These are phyloP conservation scores for Drosophila anomelani DNA, from an alignment of 2,888 invertebrate genomes.

Conservation along the genomic window DNA sequence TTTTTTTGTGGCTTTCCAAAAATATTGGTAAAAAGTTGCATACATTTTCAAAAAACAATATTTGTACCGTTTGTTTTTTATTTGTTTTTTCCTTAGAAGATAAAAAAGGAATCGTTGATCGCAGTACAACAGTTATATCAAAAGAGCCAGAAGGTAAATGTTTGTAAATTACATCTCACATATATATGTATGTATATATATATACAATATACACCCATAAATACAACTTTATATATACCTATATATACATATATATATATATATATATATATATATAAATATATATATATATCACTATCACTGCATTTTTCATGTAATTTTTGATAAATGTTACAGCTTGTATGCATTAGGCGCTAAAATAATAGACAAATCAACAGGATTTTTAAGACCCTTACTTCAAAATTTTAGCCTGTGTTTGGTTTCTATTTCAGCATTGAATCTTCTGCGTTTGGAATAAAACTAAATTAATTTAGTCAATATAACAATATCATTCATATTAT, in stretches of 20 bases:
- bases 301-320: not conserved
- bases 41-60: constrained; percentile 70
- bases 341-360: not conserved
- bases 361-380: not conserved
- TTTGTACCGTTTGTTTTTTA: constrained; percentile 60
- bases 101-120: constrained; percentile 96
- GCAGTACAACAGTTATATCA: constrained; percentile 96
- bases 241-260: too few relatives aligned
- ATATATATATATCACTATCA: not conserved
- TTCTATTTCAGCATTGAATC: constrained; percentile 68
- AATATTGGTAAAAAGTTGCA: constrained; percentile 34
- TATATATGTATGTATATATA: not conserved
- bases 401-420: constrained; percentile 25
- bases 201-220: too few relatives aligned
- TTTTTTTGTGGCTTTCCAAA: not conserved
- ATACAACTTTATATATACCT: not conserved
- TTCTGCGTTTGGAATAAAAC: constrained; percentile 62
- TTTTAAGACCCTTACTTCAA: not conserved
- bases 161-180: constrained; percentile 3
- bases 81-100: constrained; percentile 87
- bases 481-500: not conserved
- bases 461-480: constrained; percentile 3
- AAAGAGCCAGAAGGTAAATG: constrained; percentile 92
- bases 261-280: too few relatives aligned
- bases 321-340: not conserved